Evolutionary conservation across 2,888 invertebrate genomes (phyloP).

Genomic region (Tipula confusa): DNA sequence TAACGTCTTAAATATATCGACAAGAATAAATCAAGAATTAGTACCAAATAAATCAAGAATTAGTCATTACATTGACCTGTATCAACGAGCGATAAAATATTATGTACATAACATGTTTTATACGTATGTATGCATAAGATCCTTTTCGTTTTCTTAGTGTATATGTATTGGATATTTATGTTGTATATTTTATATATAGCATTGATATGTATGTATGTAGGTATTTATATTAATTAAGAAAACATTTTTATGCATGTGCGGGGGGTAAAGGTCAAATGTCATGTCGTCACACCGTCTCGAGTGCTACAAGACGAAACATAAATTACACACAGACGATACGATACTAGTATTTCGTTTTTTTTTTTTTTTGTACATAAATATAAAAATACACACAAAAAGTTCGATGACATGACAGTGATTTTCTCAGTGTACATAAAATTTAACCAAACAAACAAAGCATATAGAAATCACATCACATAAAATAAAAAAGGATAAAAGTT

Average conservation of each 20-base stretch:
- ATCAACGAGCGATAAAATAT: background rate
- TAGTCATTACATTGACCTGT: background rate
- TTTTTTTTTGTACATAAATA: background rate
- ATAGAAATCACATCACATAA: background rate
- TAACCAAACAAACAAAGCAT: slow-evolving; percentile 9
- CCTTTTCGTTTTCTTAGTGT: background rate
- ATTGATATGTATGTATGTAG: background rate
- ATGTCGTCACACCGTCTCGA: slow-evolving; percentile 27
- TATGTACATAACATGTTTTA: no score
- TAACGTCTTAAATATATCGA: background rate
- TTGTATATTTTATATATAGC: background rate
- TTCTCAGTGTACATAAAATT: background rate
- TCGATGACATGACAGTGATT: slow-evolving; percentile 26
- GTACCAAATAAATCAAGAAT: background rate
- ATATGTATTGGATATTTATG: no score
- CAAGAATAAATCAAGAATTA: background rate
- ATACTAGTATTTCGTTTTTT: background rate
- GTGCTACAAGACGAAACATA: background rate
- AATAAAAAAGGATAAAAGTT: background rate
- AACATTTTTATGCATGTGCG: background rate
- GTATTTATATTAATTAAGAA: background rate
- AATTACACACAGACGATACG: background rate
- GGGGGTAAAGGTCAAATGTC: background rate
- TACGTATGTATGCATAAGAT: background rate
- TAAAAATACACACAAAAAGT: background rate